phyloP scores from a whole-genome alignment of 2,888 invertebrate species.

The Drosophila lutescens region DNA sequence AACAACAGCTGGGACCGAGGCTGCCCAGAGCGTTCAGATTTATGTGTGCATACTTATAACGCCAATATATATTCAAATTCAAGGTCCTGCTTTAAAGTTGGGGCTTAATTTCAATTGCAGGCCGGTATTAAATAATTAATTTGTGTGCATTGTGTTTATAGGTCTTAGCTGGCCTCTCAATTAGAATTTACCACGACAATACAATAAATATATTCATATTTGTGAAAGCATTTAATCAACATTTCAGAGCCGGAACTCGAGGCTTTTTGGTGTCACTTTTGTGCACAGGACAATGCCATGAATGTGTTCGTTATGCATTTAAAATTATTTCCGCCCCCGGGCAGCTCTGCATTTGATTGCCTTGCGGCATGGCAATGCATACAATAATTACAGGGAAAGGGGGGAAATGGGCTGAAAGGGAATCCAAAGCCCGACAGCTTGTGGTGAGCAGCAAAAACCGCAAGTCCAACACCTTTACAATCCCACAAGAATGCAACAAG shows the following conservation, averaged over 20 bases:
- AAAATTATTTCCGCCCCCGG: slow-evolving; percentile 21
- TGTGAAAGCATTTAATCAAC: slow-evolving; percentile 11
- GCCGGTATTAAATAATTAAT: slow-evolving; percentile 22
- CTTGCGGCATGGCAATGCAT: slow-evolving; percentile 28
- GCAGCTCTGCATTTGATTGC: slow-evolving; percentile 20
- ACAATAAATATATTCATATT: slow-evolving; percentile 25
- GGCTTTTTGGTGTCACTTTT: slow-evolving; percentile 24
- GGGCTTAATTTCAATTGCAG: slow-evolving; percentile 1
- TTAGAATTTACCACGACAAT: slow-evolving; percentile 14
- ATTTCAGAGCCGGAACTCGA: slow-evolving; percentile 9
- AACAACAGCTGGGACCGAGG: slow-evolving; percentile 32
- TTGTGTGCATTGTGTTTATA: slow-evolving; percentile 1
- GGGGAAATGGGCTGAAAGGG: not conserved
- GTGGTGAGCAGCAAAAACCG: slow-evolving; percentile 31
- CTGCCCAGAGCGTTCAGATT: slow-evolving; percentile 20
- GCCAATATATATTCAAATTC: slow-evolving; percentile 13
- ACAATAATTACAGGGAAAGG: slow-evolving; percentile 24
- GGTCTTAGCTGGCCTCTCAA: slow-evolving; percentile 10
- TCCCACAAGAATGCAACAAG: slow-evolving; percentile 33
- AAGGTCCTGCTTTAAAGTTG: not conserved
- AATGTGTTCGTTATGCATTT: slow-evolving; percentile 34
- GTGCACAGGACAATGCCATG: not conserved
- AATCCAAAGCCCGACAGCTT: slow-evolving; percentile 12
- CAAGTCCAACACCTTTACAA: slow-evolving; percentile 43
- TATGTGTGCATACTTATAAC: slow-evolving; percentile 19